phyloP scores from a whole-genome alignment of 2,797 vertebrate species.

The Pristis pectinata region DNA sequence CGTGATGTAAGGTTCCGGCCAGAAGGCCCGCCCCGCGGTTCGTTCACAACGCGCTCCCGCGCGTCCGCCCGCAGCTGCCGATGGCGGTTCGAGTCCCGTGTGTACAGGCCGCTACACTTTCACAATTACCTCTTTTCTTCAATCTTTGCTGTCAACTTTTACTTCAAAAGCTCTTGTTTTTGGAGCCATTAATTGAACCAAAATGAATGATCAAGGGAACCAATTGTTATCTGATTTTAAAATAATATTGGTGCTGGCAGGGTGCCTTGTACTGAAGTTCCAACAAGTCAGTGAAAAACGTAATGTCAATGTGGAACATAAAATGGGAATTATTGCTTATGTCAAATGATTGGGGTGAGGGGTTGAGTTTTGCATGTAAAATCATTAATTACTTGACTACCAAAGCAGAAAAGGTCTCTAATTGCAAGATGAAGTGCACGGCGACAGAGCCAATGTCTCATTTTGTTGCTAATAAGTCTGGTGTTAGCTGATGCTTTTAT shows the following conservation, averaged over 20 bases:
- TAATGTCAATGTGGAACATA: conserved; percentile 47
- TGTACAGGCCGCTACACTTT: no score
- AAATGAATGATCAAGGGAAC: conserved; percentile 49
- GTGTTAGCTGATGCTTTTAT: conserved; percentile 2
- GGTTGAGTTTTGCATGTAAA: not conserved
- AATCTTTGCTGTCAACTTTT: not conserved
- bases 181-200: conserved; percentile 23
- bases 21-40: no score
- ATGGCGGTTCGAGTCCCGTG: no score
- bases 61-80: no score
- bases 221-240: conserved; percentile 65
- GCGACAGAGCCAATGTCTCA: not conserved
- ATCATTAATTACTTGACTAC: not conserved
- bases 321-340: not conserved
- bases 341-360: not conserved
- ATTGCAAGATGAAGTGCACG: conserved; percentile 1
- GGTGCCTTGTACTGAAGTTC: conserved; percentile 41
- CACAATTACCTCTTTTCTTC: no score
- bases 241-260: conserved; percentile 46
- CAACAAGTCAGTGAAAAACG: conserved; percentile 62
- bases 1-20: no score
- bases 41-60: no score
- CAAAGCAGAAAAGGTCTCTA: conserved; percentile 12
- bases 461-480: not conserved
- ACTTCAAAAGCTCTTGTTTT: conserved; percentile 22